A percentile compares a stretch with the other conserved stretches of the same genome.
Evolutionary conservation across 2,797 vertebrate genomes (phyloP).

Genomic region (Okamejei kenojei): DNA sequence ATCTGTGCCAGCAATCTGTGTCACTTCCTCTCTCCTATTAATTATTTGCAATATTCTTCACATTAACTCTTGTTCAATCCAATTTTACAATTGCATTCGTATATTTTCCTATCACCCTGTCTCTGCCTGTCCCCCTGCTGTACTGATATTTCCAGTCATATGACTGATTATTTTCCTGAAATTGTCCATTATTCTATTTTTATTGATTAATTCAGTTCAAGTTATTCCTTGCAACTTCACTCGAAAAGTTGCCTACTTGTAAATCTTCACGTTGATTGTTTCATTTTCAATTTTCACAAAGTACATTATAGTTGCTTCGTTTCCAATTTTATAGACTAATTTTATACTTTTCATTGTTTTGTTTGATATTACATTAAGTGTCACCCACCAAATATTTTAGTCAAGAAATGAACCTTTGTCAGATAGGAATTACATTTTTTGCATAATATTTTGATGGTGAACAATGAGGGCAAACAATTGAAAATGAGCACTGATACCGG

Average conservation of each 20-base stretch:
- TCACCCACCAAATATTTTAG: neutral
- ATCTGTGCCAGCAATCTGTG: no score
- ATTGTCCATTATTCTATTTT: neutral
- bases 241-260: neutral
- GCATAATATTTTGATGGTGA: no score
- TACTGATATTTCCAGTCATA: neutral
- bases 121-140: neutral
- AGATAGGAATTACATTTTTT: neutral
- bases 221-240: neutral
- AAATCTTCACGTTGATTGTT: neutral
- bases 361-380: neutral
- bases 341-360: neutral
- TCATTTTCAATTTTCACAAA: constrained; percentile 22
- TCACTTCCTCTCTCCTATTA: no score
- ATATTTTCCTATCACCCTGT: no score
- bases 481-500: no score
- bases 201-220: neutral
- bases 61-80: neutral
- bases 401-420: neutral
- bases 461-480: no score
- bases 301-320: neutral
- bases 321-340: neutral
- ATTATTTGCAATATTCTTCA: neutral
- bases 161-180: neutral
- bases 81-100: neutral